A percentile compares a stretch with the other conserved stretches of the same genome.
These are phyloP conservation scores for Drosophila parvula DNA, from an alignment of 1,140 invertebrate genomes.

Conservation along the genomic window DNA sequence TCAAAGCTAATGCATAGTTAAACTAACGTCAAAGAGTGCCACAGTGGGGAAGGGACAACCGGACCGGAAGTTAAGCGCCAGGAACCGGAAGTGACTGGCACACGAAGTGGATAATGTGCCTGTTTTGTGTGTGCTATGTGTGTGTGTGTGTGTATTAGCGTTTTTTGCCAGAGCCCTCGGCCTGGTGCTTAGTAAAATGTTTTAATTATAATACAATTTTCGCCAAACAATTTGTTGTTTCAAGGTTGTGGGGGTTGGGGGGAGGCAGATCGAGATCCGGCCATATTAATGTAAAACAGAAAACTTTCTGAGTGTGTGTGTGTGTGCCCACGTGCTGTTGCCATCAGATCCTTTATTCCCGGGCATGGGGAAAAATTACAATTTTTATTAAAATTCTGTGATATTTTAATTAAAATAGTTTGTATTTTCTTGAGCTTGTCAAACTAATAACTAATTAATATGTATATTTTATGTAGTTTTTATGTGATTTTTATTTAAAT, in stretches of 20 bases:
- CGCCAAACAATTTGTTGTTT: conserved; percentile 62
- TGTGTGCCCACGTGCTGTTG: neutral
- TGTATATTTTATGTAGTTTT: too few relatives aligned
- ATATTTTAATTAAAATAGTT: neutral
- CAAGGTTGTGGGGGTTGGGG: conserved; percentile 26
- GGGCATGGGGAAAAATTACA: neutral
- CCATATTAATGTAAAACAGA: conserved; percentile 57
- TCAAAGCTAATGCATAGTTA: conserved; percentile 47
- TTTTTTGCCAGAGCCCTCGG: neutral
- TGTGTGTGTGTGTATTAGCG: conserved; percentile 13
- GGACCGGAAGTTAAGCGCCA: conserved; percentile 64
- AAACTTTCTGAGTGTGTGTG: conserved; percentile 26
- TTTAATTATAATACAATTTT: conserved; percentile 76
- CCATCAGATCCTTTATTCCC: neutral
- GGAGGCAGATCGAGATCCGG: neutral
- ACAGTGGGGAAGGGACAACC: neutral
- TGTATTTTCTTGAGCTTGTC: neutral
- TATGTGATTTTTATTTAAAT: too few relatives aligned
- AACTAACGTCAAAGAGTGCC: conserved; percentile 51
- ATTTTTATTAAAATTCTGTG: neutral
- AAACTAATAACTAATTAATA: too few relatives aligned
- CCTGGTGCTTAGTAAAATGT: conserved; percentile 66
- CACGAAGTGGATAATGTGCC: conserved; percentile 30
- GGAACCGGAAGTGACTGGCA: conserved; percentile 66
- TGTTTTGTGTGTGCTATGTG: neutral